Conservation (phyloP, 1,140 invertebrate species). For the Lepidurus couesii region DNA sequence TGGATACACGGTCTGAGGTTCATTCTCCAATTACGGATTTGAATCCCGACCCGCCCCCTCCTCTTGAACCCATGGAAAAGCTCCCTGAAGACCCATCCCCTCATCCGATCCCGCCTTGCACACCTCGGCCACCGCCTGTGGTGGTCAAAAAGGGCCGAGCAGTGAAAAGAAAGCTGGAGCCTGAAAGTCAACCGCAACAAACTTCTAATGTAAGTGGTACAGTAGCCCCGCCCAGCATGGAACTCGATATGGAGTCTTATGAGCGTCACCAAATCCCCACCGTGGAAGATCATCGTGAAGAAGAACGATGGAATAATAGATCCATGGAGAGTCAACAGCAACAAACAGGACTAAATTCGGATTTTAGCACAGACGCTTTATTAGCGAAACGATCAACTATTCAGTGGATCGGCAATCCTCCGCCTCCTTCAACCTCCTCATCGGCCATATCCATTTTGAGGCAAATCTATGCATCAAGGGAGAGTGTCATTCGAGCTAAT, state of each 20-base stretch:
- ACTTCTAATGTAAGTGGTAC: neutral
- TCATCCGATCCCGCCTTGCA: neutral
- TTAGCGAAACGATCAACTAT: constrained; percentile 76
- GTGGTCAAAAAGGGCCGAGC: neutral
- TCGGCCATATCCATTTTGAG: constrained; percentile 79
- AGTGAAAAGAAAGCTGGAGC: constrained; percentile 4
- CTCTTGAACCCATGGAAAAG: neutral
- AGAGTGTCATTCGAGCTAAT: constrained; percentile 87
- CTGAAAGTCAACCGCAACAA: neutral
- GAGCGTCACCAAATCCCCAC: constrained; percentile 92
- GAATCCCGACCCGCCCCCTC: neutral
- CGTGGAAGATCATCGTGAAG: constrained; percentile 81
- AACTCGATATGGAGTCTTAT: constrained; percentile 58
- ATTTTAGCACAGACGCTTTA: constrained; percentile 78
- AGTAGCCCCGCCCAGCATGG: constrained; percentile 30
- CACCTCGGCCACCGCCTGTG: neutral
- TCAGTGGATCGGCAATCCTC: constrained; percentile 76
- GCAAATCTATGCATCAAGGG: constrained; percentile 84
- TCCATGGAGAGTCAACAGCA: constrained; percentile 53
- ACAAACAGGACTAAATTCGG: constrained; percentile 48
- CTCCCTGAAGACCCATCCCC: neutral
- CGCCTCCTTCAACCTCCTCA: constrained; percentile 49
- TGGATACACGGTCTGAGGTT: neutral
- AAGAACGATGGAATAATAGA: constrained; percentile 39
- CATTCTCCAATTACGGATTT: neutral